Conservation (phyloP, 1,140 invertebrate genomes). For the Euura saliciscinereae region DNA sequence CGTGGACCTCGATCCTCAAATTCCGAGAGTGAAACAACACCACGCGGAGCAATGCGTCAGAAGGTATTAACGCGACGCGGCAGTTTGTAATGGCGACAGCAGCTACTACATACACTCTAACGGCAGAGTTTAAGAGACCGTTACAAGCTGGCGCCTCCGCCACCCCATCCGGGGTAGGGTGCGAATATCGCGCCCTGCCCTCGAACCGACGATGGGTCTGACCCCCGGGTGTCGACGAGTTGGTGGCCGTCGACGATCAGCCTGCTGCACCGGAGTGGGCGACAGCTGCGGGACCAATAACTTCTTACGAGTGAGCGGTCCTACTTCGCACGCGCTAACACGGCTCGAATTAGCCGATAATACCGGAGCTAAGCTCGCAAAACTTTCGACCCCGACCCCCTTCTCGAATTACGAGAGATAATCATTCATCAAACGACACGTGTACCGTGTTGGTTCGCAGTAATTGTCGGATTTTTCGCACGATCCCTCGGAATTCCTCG, state of each 20-base stretch:
- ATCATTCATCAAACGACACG: background rate
- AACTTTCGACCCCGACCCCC: background rate
- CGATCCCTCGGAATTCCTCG: too few relatives aligned
- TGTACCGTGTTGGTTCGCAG: background rate
- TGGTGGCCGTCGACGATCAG: slow-evolving; percentile 58
- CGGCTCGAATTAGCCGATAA: background rate
- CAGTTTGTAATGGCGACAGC: slow-evolving; percentile 60
- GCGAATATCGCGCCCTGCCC: slow-evolving; percentile 48
- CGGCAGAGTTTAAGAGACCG: slow-evolving; percentile 58
- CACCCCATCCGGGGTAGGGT: slow-evolving; percentile 21
- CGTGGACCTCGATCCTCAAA: background rate
- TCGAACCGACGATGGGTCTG: slow-evolving; percentile 51
- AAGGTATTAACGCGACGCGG: slow-evolving; percentile 22
- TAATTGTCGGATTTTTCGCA: too few relatives aligned
- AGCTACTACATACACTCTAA: slow-evolving; percentile 51
- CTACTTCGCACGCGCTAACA: background rate
- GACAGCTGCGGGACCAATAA: slow-evolving; percentile 60
- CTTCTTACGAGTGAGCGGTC: slow-evolving; percentile 30
- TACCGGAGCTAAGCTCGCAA: background rate
- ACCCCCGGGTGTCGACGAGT: slow-evolving; percentile 38
- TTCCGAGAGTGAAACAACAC: slow-evolving; percentile 12
- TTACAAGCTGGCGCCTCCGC: slow-evolving; percentile 57
- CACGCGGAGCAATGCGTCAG: slow-evolving; percentile 12
- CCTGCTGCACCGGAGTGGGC: slow-evolving; percentile 41
- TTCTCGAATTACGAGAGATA: background rate